Conservation (phyloP, 2,797 vertebrate species). For the Peromyscus nudipes region DNA sequence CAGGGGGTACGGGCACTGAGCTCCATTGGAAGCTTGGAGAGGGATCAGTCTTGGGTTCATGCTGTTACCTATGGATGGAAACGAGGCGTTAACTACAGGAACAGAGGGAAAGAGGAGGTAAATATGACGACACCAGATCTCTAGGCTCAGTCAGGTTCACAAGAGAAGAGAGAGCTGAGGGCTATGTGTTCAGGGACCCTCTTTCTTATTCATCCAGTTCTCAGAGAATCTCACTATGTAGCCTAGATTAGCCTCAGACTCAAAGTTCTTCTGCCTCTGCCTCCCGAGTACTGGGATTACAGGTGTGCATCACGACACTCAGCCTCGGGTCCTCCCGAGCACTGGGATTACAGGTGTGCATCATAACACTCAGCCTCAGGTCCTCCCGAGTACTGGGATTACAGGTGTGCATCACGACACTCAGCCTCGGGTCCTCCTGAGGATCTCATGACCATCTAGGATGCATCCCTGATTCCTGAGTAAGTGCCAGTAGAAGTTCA, state of each 20-base stretch:
- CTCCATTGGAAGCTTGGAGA: not conserved
- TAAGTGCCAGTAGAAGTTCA: not conserved
- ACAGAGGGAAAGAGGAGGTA: not conserved
- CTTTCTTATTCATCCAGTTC: not conserved
- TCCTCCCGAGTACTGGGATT: not conserved
- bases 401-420: not conserved
- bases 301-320: too few relatives aligned
- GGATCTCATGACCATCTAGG: not conserved
- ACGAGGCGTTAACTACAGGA: accelerated
- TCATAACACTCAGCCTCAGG: not conserved
- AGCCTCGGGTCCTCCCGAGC: too few relatives aligned
- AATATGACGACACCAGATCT: not conserved
- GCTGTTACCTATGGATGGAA: not conserved
- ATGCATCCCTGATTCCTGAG: not conserved
- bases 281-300: not conserved
- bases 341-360: not conserved
- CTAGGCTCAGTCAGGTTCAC: not conserved
- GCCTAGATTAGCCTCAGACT: not conserved
- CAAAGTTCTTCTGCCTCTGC: not conserved
- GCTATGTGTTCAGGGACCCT: too few relatives aligned
- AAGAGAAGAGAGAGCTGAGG: not conserved
- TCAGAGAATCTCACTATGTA: not conserved
- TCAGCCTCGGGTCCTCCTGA: not conserved
- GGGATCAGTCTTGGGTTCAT: not conserved
- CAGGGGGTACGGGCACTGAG: not conserved